These are phyloP conservation scores for Corbicula japonica DNA, from an alignment of 2,888 invertebrate species.

Conservation along the genomic window DNA sequence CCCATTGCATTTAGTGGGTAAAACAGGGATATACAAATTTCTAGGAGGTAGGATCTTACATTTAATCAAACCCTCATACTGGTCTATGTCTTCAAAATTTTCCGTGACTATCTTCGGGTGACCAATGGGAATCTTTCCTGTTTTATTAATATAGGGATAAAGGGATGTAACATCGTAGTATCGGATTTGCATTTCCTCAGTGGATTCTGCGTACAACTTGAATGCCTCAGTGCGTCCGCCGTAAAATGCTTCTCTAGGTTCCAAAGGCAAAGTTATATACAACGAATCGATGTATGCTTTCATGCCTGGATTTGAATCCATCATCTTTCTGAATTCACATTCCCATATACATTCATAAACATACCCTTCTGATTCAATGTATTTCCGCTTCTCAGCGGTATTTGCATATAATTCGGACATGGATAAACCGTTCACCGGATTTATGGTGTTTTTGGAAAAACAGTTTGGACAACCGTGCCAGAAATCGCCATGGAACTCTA, in stretches of 20 bases:
- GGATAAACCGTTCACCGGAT: slow-evolving; percentile 19
- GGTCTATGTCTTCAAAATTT: too few relatives aligned
- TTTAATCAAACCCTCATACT: too few relatives aligned
- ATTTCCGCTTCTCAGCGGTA: slow-evolving; percentile 5
- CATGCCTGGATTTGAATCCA: neutral
- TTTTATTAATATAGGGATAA: too few relatives aligned
- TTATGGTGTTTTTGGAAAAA: slow-evolving; percentile 20
- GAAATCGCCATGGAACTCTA: too few relatives aligned
- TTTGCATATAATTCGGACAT: slow-evolving; percentile 11
- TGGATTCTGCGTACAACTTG: neutral
- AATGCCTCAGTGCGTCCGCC: neutral
- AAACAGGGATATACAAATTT: too few relatives aligned
- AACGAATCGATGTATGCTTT: slow-evolving; percentile 1
- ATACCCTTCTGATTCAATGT: slow-evolving; percentile 7
- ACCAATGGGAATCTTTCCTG: too few relatives aligned
- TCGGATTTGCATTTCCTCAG: too few relatives aligned
- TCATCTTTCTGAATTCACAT: slow-evolving; percentile 6
- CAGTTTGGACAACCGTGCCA: too few relatives aligned
- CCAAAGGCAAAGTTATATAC: neutral
- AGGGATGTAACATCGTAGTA: too few relatives aligned
- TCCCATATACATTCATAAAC: neutral
- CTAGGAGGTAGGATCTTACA: too few relatives aligned
- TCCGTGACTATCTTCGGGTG: too few relatives aligned
- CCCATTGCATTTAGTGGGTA: too few relatives aligned
- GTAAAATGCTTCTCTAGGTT: neutral